Evolutionary conservation across 2,113 vertebrate species (phyloP).

Genomic region (Pipra filicauda): DNA sequence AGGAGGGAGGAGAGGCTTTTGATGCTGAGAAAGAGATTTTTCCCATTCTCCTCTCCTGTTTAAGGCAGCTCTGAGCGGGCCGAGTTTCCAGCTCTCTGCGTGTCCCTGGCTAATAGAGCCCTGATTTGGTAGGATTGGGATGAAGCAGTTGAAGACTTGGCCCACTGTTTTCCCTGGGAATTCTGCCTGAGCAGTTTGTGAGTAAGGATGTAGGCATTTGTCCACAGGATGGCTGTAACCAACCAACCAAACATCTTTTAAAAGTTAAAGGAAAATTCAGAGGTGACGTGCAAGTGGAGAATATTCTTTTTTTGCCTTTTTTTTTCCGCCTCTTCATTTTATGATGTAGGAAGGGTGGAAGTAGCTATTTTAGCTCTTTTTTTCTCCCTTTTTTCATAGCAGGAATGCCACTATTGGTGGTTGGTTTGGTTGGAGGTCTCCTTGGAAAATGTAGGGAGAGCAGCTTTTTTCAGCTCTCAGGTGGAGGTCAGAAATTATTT

Average conservation of each 20-base stretch:
- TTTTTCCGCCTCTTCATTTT: background rate
- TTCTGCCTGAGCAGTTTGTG: conserved; percentile 8
- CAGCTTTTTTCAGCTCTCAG: background rate
- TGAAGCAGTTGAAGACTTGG: background rate
- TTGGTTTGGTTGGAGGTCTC: background rate
- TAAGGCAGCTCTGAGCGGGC: background rate
- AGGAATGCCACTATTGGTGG: background rate
- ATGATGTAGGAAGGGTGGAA: conserved; percentile 1
- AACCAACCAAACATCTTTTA: conserved; percentile 18
- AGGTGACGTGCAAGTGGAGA: background rate
- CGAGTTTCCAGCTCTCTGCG: background rate
- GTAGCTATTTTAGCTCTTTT: background rate
- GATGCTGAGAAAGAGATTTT: background rate
- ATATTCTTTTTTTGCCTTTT: background rate
- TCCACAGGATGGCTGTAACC: conserved; percentile 34
- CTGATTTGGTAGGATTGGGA: background rate
- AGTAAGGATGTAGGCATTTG: conserved; percentile 40
- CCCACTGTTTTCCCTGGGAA: background rate
- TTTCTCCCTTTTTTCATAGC: background rate
- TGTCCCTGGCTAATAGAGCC: background rate
- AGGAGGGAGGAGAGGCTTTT: background rate
- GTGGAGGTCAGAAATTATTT: background rate
- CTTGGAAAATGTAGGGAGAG: background rate
- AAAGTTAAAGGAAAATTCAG: conserved; percentile 24
- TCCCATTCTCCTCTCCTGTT: background rate